Percentiles rank a stretch among this genome's conserved stretches.
phyloP scores from a whole-genome alignment of 2,888 invertebrate genomes.

The Bellardia bayeri region DNA sequence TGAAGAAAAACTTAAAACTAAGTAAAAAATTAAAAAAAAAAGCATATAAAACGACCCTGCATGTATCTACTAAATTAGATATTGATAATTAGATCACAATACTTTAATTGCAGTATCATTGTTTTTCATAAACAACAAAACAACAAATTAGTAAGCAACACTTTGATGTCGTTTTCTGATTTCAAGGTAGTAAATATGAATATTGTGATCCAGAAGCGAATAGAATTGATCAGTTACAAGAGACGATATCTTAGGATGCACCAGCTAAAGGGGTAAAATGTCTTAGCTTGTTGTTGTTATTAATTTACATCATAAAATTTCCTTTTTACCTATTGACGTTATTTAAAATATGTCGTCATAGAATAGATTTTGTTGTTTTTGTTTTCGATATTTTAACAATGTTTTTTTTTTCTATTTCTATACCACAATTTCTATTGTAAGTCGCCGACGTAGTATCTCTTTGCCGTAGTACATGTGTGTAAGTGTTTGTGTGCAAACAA shows the following conservation, averaged over 20 bases:
- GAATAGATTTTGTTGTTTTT: conserved; percentile 39
- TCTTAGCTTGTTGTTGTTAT: conserved; percentile 25
- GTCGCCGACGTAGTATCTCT: background rate
- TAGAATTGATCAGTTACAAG: background rate
- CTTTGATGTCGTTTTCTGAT: background rate
- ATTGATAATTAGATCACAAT: too few species aligned
- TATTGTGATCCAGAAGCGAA: background rate
- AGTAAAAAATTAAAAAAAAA: too few species aligned
- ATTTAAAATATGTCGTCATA: conserved; percentile 58
- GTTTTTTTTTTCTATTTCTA: background rate
- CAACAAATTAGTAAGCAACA: background rate
- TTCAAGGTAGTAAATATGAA: background rate
- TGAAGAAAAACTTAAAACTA: too few species aligned
- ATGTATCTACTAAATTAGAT: too few species aligned
- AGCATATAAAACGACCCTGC: too few species aligned
- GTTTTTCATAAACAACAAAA: too few species aligned
- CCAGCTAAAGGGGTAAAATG: background rate
- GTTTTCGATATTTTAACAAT: conserved; percentile 11
- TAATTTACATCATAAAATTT: conserved; percentile 47
- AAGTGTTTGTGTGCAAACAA: conserved; percentile 15
- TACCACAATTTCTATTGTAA: conserved; percentile 15
- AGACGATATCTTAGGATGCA: background rate
- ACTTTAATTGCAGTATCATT: too few species aligned
- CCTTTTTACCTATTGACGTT: conserved; percentile 40
- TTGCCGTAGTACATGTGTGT: background rate